Conservation (phyloP, 2,888 invertebrate genomes). For the Nomada flava region DNA sequence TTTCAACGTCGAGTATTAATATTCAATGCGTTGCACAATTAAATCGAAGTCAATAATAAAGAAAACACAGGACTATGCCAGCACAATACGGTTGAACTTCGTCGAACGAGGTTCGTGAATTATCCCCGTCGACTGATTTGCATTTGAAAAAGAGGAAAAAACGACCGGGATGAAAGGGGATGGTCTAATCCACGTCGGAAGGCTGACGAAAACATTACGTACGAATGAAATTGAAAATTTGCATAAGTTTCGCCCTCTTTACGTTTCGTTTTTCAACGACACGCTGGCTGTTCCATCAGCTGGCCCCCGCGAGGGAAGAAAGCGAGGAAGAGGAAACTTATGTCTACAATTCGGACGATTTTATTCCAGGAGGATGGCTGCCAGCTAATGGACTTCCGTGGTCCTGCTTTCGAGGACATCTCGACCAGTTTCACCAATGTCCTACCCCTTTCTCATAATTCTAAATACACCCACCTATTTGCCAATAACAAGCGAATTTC, state of each 20-base stretch:
- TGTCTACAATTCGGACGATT: conserved; percentile 17
- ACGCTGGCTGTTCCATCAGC: conserved; percentile 17
- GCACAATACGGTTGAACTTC: conserved; percentile 8
- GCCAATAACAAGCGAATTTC: conserved; percentile 37
- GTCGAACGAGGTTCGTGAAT: conserved; percentile 40
- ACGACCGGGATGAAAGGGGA: conserved; percentile 25
- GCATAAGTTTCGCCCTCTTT: conserved; percentile 58
- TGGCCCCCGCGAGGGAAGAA: neutral
- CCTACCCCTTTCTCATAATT: neutral
- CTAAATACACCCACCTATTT: conserved; percentile 10
- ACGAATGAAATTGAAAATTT: conserved; percentile 60
- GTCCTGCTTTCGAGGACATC: conserved; percentile 17
- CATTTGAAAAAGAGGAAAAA: conserved; percentile 58
- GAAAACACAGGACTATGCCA: neutral
- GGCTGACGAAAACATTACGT: conserved; percentile 58
- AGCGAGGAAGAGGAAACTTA: neutral
- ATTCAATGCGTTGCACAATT: neutral
- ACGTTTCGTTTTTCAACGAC: conserved; percentile 27
- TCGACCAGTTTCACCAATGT: neutral
- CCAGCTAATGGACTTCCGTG: conserved; percentile 52
- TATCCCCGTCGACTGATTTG: conserved; percentile 47
- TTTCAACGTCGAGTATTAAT: neutral
- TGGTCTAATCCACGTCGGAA: conserved; percentile 22
- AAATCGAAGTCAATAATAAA: conserved; percentile 1
- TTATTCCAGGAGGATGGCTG: conserved; percentile 24